Base-by-base conservation (phyloP, 1,140 invertebrate genomes). In the Pseudomyrmex pallidus region DNA sequence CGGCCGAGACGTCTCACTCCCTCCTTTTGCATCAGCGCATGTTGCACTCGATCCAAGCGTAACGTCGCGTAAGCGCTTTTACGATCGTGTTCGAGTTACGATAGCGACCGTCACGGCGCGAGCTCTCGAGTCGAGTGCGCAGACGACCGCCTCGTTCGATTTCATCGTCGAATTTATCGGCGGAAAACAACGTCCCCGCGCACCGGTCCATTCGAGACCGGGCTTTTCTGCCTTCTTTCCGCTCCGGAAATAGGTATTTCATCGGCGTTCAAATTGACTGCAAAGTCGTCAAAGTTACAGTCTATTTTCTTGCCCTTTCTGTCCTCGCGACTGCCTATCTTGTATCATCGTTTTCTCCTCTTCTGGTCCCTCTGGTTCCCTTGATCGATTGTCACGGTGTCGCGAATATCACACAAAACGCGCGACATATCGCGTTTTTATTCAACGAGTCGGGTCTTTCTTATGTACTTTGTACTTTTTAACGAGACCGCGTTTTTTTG, bases 41-140 rank as follows among this genome's bases (percentile, higher is more conserved):
- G 80, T 74, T 85, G 76, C 78, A 82, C 76, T 86, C 84, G 86
- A 90, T 88, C 87, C 84, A 84, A 73, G 82, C 88, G 86, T 90
- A 90, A 90, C 80, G 83, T 90, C 86, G 89, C 89, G 88, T 90
- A 90, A 90, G 89, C 86, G 88, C 86, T 90, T 90, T 90, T 89
- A 90, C 89, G 88, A 89, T 83, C 88, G 73, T 82, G 84, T 86
- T 88, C 85, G 76, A 86, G 85, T 85, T 61, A 84, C 87, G 87
- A 89, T 89, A 88, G 87, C 87, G 76, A 84, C 73, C 74, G 54
- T 73, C 67, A 76, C 56, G 70, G 73, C 84, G 52, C 80, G 85
- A 84, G 64, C 73, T 56, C 64, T 86, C 67, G 67, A 82, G 64
- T 78, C 59, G 52, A 59, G 64, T 46, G 66, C 59, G 70, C 67